Conservation (phyloP, 2,113 vertebrate genomes). For the Hyperopisus bebe region DNA sequence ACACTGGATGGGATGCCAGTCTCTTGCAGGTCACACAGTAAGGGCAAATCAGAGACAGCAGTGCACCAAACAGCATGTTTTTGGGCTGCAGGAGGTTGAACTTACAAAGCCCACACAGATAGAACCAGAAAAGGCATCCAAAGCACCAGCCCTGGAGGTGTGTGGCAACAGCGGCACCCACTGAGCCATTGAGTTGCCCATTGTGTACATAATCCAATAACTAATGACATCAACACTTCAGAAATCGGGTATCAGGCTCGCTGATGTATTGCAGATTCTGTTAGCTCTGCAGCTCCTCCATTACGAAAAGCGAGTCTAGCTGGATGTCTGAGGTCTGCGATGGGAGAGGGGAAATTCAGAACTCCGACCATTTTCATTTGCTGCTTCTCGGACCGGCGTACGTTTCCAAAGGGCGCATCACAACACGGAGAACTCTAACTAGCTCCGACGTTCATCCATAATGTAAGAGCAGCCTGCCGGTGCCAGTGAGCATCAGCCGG, state of each 20-base stretch:
- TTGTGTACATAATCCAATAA: neutral
- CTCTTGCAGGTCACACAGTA: neutral
- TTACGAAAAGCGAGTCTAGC: neutral
- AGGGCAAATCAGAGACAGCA: neutral
- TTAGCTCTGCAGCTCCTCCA: too few relatives aligned
- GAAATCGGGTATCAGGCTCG: neutral
- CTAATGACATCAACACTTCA: neutral
- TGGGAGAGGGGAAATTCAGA: neutral
- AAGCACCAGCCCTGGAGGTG: neutral
- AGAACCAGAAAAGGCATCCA: neutral
- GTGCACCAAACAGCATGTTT: neutral
- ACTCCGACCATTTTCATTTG: neutral
- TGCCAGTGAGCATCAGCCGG: neutral
- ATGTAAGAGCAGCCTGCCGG: conserved; percentile 1
- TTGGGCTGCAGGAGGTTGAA: neutral
- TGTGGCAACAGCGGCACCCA: neutral
- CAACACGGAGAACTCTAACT: neutral
- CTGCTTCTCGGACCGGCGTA: neutral
- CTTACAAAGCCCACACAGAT: neutral
- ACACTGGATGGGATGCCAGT: neutral
- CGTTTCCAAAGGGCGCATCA: neutral
- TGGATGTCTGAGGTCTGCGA: neutral
- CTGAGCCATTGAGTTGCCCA: neutral
- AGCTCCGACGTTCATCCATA: conserved; percentile 9
- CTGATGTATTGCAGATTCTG: neutral